Evolutionary conservation across 2,888 invertebrate genomes (phyloP), one percentile per base, ranked within the genome.

Genomic region (Idaea biselata): DNA sequence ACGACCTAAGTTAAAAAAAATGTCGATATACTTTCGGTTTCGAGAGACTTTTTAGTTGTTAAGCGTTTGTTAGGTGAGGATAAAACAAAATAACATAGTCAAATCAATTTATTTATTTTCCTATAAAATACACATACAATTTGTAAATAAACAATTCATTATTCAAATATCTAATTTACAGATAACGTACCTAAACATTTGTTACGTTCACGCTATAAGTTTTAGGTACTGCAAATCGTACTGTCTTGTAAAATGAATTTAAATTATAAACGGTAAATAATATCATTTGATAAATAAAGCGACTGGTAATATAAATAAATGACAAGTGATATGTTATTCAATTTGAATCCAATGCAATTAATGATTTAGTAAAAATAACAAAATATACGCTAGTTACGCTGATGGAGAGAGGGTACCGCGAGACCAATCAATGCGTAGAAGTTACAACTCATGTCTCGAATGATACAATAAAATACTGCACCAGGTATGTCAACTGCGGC

Each of bases 91-190:
- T 69, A 33, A 68, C 61, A 60, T 32, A 60, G 65, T 77, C 64
- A 73, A 78, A 78, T 77, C 68, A 68, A 80, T 87, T 84, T 84
- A 81, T 89, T 89, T 88, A 88, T 88, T 92, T 91, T 91, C 87
- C 83, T 91, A 90, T 86, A 91, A 92, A 92, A 92, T 91, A 92
- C 91, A 91, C 92, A 90, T 91, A 91, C 88, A 90, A 86, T 91
- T 89, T 92, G 91, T 92, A 92, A 92, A 91, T 91, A 92, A 91
- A 88, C 91, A 89, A 88, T 91, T 90, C 80, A 87, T 83, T 91
- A 91, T 89, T 89, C 79, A 89, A 84, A 83, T 89, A 89, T 87
- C 88, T 89, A 90, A 82, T 86, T 71, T 87, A 86, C 81, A 83
- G 80, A 82, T 84, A 82, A 85, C 81, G 78, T 85, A 84, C 81